Evolutionary conservation across 2,113 vertebrate genomes (phyloP).

Genomic region (Dipodomys spectabilis): DNA sequence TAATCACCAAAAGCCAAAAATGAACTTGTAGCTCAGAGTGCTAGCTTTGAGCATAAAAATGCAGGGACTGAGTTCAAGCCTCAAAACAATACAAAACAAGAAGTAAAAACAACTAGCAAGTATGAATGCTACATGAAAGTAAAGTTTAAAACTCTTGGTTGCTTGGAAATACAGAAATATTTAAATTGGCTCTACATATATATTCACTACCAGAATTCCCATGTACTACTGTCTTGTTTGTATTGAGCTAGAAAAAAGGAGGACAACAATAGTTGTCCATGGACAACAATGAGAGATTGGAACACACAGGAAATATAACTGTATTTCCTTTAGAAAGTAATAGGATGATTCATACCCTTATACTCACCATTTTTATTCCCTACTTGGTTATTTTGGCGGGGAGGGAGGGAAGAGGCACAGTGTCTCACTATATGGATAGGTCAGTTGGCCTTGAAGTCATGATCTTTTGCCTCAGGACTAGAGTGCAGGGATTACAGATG

Average conservation of each 20-base stretch:
- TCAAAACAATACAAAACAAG: too few relatives aligned
- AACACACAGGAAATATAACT: neutral
- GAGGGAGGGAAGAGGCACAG: neutral
- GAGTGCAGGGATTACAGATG: neutral
- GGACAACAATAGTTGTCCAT: neutral
- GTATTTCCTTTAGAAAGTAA: neutral
- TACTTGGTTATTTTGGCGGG: neutral
- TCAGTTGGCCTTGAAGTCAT: neutral
- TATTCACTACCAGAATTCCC: neutral
- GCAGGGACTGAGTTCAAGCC: too few relatives aligned
- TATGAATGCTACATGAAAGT: neutral
- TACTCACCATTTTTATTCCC: neutral
- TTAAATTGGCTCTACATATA: neutral
- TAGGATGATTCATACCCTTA: neutral
- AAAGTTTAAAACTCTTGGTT: conserved; percentile 23
- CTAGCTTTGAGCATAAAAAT: too few relatives aligned
- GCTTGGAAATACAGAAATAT: conserved; percentile 14
- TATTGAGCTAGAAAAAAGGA: neutral
- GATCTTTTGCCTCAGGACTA: too few relatives aligned
- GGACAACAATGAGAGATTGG: neutral
- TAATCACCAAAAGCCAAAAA: too few relatives aligned
- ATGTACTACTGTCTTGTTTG: neutral
- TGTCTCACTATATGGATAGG: neutral
- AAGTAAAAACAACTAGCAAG: neutral
- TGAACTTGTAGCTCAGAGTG: too few relatives aligned